A percentile compares a stretch with the other conserved stretches of the same genome.
Evolutionary conservation across 2,113 vertebrate genomes (phyloP).

Genomic region (Oncorhynchus tshawytscha): DNA sequence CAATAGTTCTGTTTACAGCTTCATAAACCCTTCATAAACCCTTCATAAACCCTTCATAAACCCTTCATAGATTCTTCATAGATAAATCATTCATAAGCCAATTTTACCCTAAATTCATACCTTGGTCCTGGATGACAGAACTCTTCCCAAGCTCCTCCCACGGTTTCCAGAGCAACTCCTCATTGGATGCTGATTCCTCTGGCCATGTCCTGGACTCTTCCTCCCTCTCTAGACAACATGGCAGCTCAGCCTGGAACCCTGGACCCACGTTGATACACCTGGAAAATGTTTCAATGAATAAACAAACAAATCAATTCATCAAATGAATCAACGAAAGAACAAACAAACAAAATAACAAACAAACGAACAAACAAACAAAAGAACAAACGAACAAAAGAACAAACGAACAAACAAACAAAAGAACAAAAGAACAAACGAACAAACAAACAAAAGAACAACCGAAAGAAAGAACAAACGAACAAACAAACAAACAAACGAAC

Average conservation of each 20-base stretch:
- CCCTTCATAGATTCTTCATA: no score
- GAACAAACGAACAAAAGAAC: no score
- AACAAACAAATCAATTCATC: background rate
- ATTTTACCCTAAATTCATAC: background rate
- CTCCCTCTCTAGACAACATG: conserved; percentile 27
- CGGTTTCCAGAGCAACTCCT: conserved; percentile 75
- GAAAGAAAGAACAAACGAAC: rapidly evolving
- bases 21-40: no score
- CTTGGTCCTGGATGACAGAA: background rate
- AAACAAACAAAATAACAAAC: background rate
- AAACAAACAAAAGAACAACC: no score
- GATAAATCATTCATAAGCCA: no score
- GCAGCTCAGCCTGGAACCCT: conserved; percentile 73
- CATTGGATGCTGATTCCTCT: conserved; percentile 40
- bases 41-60: no score
- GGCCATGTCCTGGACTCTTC: background rate
- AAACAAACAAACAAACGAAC: no score
- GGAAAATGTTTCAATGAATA: background rate
- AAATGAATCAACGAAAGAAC: background rate
- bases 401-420: no score
- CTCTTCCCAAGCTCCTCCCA: conserved; percentile 53
- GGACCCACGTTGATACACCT: conserved; percentile 71
- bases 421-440: rapidly evolving
- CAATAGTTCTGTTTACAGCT: no score
- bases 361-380: no score